These are phyloP conservation scores for Strigamia transsilvanica DNA, from an alignment of 2,888 invertebrate species.

Conservation along the genomic window DNA sequence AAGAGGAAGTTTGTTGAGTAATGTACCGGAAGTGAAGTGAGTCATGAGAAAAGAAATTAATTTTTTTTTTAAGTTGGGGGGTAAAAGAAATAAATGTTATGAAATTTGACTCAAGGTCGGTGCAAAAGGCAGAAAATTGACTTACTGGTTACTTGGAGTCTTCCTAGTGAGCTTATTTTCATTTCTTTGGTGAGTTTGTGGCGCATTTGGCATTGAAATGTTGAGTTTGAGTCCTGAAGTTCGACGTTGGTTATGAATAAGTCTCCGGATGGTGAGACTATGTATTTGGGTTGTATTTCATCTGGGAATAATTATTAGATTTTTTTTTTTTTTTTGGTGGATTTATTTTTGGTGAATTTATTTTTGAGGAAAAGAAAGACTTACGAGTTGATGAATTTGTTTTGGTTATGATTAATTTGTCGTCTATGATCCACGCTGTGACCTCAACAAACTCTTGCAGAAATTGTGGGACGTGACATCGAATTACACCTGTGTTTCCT, in stretches of 20 bases:
- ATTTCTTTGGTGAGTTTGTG: neutral
- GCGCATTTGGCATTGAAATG: neutral
- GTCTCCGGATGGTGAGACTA: neutral
- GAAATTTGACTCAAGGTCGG: neutral
- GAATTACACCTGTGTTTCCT: constrained; percentile 8
- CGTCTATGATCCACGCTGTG: neutral
- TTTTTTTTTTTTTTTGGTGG: too few species aligned
- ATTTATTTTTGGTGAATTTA: too few species aligned
- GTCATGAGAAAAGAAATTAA: neutral
- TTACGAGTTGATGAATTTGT: neutral
- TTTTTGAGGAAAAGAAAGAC: neutral
- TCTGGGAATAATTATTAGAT: neutral
- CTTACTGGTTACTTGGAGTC: neutral
- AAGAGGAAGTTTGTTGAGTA: neutral
- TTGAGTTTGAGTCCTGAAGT: neutral
- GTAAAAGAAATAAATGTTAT: neutral
- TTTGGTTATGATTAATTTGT: neutral
- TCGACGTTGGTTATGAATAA: neutral
- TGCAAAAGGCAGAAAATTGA: neutral
- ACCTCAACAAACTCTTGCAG: neutral
- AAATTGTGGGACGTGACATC: neutral
- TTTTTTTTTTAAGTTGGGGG: neutral
- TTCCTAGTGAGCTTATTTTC: neutral
- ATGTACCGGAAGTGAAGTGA: neutral
- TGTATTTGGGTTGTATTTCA: neutral